phyloP scores from a whole-genome alignment of 2,797 vertebrate genomes.

The Taeniopygia guttata region DNA sequence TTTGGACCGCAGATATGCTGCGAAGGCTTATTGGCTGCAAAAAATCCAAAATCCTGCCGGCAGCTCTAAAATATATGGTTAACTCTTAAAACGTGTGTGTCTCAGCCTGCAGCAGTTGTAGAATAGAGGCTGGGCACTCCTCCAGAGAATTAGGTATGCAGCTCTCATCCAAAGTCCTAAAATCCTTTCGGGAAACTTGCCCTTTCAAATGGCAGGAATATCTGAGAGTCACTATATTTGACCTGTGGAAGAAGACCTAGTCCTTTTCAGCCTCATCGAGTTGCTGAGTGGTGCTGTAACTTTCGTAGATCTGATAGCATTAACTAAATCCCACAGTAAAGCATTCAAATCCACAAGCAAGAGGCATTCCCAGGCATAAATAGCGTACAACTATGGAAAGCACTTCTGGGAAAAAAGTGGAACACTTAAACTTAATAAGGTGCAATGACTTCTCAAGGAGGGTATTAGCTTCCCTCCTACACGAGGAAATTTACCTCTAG shows the following conservation, averaged over 20 bases:
- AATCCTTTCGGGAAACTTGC: background rate
- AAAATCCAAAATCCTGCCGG: slow-evolving; percentile 7
- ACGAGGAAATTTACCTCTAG: background rate
- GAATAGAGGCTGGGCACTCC: background rate
- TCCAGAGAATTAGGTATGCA: background rate
- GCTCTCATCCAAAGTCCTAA: background rate
- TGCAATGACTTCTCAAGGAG: background rate
- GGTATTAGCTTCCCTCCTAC: background rate
- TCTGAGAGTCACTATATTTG: background rate
- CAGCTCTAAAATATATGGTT: background rate
- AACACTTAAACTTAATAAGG: background rate
- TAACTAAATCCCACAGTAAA: background rate
- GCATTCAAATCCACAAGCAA: background rate
- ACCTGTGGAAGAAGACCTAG: background rate
- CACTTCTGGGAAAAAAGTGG: background rate
- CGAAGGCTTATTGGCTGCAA: slow-evolving; percentile 7
- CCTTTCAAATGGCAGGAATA: background rate
- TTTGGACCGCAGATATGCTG: background rate
- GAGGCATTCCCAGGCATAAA: background rate
- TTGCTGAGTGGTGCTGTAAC: background rate
- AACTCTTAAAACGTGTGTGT: background rate
- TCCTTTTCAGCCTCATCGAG: background rate
- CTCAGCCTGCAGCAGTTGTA: background rate
- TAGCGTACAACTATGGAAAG: background rate
- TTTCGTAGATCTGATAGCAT: background rate